Evolutionary conservation across 2,797 vertebrate genomes (phyloP), one percentile per base, ranked within the genome.

Genomic region (Carapus acus): DNA sequence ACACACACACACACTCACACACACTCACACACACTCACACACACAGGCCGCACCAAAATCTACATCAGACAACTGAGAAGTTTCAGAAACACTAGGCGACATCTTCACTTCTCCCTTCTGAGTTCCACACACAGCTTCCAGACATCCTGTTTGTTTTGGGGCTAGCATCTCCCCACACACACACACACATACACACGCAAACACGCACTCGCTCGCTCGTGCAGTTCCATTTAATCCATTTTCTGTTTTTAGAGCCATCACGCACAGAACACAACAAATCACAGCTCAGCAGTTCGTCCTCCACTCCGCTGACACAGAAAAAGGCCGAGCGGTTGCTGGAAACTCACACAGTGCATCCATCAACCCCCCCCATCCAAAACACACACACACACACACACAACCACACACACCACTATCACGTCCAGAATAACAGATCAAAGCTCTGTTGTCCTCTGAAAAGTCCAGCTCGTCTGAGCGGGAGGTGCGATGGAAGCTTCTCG

Each of bases 111-210:
- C 16, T 17, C 54, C n/a, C 23, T 49, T 31, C 44, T n/a, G 46
- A 43, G 44, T 43, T 24, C 43, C 33, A 2, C 45, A 46, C 53
- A 39, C 37, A 2, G 29, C 60, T 40, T 40, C 39, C 1, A 49
- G 45, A 55, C 50, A 61, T 72, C 56, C 62, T 72, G 72, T 73
- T 78, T 79, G 44, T 49, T 70, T 76, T 64, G 67, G 63, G 27
- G 47, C 5, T 16, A 31, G 44, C 9, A 8, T 19, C 37, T 58
- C 54, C 46, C 42, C n/a, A n/a, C n/a, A n/a, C n/a, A n/a, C n/a
- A n/a, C n/a, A n/a, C n/a, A n/a, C n/a, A n/a, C n/a, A n/a, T n/a
- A n/a, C n/a, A n/a, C n/a, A n/a, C n/a, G n/a, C n/a, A n/a, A n/a
- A n/a, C n/a, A n/a, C n/a, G n/a, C n/a, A n/a, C n/a, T n/a, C n/a